Evolutionary conservation across 2,888 invertebrate species (phyloP).

Genomic region (Metalampra italica): DNA sequence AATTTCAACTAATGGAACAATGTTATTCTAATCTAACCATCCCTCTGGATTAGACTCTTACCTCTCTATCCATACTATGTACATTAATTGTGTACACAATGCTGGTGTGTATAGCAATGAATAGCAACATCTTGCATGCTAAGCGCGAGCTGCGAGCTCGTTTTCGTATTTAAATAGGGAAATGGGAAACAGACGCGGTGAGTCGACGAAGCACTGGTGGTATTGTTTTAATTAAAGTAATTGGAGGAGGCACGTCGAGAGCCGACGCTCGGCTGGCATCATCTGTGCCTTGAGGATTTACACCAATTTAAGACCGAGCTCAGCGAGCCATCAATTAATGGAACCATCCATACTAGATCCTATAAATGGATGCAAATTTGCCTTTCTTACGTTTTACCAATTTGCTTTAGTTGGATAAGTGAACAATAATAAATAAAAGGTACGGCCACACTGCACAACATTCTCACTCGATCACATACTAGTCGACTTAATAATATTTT

Average conservation of each 20-base stretch:
- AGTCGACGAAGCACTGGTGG: constrained; percentile 73
- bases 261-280: constrained; percentile 62
- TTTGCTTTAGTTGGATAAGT: too few relatives aligned
- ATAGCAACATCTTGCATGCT: constrained; percentile 70
- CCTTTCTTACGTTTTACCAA: background rate
- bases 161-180: constrained; percentile 78
- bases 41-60: constrained; percentile 23
- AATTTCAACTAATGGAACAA: constrained; percentile 18
- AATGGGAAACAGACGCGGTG: constrained; percentile 75
- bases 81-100: constrained; percentile 27
- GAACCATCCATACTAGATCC: constrained; percentile 46
- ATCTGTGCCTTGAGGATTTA: constrained; percentile 77
- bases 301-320: constrained; percentile 71
- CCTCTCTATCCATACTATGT: constrained; percentile 1
- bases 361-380: constrained; percentile 29
- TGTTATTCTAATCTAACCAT: constrained; percentile 22
- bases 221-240: constrained; percentile 79
- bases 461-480: too few relatives aligned
- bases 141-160: constrained; percentile 67
- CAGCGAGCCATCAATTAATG: constrained; percentile 69
- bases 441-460: too few relatives aligned
- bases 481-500: too few relatives aligned
- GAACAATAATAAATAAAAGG: too few relatives aligned
- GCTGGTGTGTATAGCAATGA: constrained; percentile 48
- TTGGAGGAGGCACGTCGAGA: constrained; percentile 75